Percentiles rank a stretch among this genome's conserved stretches.
phyloP scores from a whole-genome alignment of 2,888 invertebrate species.

The Caenorhabditis sp. region DNA sequence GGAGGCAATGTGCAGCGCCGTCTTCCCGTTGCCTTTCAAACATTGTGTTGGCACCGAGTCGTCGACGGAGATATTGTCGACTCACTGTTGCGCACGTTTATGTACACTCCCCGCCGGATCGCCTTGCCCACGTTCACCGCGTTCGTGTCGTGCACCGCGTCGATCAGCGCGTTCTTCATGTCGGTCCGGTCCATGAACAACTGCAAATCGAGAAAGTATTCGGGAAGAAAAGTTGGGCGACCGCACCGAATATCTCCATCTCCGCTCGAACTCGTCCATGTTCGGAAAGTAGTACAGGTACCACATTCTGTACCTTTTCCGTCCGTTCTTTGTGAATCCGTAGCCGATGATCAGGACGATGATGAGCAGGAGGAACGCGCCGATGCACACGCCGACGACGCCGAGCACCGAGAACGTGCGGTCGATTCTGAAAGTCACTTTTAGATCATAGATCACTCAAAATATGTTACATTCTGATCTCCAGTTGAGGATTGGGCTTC shows the following conservation, averaged over 20 bases:
- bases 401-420: background rate
- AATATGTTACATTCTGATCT: background rate
- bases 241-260: slow-evolving; percentile 21
- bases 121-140: background rate
- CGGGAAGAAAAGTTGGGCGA: background rate
- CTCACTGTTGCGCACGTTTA: background rate
- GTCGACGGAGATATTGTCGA: background rate
- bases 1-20: background rate
- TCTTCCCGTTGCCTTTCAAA: background rate
- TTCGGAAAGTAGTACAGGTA: slow-evolving; percentile 22
- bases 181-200: too few species aligned
- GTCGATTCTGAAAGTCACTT: slow-evolving; percentile 10
- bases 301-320: background rate
- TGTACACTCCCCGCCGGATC: background rate
- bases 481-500: too few species aligned
- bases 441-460: background rate
- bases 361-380: background rate
- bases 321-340: slow-evolving; percentile 16
- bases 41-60: background rate
- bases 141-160: background rate
- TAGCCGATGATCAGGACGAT: background rate
- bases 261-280: slow-evolving; percentile 5
- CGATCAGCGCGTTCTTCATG: too few species aligned
- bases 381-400: background rate
- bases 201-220: background rate